Evolutionary conservation across 2,113 vertebrate genomes (phyloP).

Genomic region (Phrynocephalus versicolor): DNA sequence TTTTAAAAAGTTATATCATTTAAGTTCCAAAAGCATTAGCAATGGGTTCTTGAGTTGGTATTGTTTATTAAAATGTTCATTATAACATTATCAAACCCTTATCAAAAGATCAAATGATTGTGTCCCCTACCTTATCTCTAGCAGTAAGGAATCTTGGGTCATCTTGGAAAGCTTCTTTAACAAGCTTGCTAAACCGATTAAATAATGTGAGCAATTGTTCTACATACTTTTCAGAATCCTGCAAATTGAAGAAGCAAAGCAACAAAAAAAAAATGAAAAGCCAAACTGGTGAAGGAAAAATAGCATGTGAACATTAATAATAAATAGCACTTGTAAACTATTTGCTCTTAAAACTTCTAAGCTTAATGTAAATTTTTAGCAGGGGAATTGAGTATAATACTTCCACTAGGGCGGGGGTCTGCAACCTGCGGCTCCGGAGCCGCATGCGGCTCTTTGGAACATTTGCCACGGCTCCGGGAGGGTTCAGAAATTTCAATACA

Average conservation of each 20-base stretch:
- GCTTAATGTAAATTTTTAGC: background rate
- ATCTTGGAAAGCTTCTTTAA: slow-evolving; percentile 98
- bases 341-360: background rate
- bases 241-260: slow-evolving; percentile 44
- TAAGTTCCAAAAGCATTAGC: background rate
- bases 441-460: no score
- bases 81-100: no score
- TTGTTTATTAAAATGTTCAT: background rate
- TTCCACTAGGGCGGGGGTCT: background rate
- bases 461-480: no score
- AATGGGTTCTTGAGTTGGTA: slow-evolving; percentile 16
- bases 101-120: slow-evolving; percentile 2
- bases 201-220: slow-evolving; percentile 97
- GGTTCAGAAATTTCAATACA: no score
- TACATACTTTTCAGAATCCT: slow-evolving; percentile 99
- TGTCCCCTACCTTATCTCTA: slow-evolving; percentile 89
- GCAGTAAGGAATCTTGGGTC: slow-evolving; percentile 98
- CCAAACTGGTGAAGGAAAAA: background rate
- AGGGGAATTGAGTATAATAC: background rate
- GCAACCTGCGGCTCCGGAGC: no score
- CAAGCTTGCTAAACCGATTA: slow-evolving; percentile 97
- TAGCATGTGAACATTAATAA: background rate
- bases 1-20: background rate
- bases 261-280: slow-evolving; percentile 33
- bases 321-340: background rate